phyloP scores from a whole-genome alignment of 1,140 invertebrate genomes.

The Heterodera carotae region DNA sequence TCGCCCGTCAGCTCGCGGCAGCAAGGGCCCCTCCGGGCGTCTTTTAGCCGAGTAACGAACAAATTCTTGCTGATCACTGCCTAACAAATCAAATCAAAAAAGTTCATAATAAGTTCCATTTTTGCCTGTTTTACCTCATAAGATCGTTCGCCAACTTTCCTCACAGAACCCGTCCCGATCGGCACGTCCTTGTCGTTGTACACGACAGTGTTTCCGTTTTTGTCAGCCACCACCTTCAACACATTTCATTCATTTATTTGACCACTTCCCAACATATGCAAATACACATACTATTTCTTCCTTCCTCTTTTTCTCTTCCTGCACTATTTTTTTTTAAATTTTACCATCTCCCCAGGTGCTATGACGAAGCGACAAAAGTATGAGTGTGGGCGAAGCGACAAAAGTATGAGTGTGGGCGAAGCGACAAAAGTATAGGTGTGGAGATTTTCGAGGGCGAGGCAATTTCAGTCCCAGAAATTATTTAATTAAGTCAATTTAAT shows the following conservation, averaged over 20 bases:
- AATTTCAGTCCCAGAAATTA: too few species aligned
- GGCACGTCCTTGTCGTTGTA: slow-evolving; percentile 61
- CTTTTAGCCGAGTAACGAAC: slow-evolving; percentile 62
- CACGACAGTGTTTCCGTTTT: slow-evolving; percentile 65
- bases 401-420: too few species aligned
- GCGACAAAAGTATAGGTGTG: too few species aligned
- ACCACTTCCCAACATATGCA: neutral
- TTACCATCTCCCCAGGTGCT: too few species aligned
- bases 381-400: too few species aligned
- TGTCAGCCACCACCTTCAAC: slow-evolving; percentile 62
- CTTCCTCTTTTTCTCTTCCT: neutral
- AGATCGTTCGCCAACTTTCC: slow-evolving; percentile 51
- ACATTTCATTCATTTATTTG: neutral
- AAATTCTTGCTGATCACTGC: slow-evolving; percentile 65
- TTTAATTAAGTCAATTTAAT: too few species aligned
- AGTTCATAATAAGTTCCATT: neutral
- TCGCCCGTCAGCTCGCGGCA: slow-evolving; percentile 61
- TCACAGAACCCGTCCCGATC: slow-evolving; percentile 58
- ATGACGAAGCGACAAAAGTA: too few species aligned
- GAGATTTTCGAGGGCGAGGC: too few species aligned
- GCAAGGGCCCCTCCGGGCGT: slow-evolving; percentile 57
- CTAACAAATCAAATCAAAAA: slow-evolving; percentile 34
- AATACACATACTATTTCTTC: neutral
- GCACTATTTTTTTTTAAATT: neutral
- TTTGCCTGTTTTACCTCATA: slow-evolving; percentile 49